A percentile compares a stretch with the other conserved stretches of the same genome.
Conservation (phyloP, 2,797 vertebrate genomes). For the Malacoctenus gilli region DNA sequence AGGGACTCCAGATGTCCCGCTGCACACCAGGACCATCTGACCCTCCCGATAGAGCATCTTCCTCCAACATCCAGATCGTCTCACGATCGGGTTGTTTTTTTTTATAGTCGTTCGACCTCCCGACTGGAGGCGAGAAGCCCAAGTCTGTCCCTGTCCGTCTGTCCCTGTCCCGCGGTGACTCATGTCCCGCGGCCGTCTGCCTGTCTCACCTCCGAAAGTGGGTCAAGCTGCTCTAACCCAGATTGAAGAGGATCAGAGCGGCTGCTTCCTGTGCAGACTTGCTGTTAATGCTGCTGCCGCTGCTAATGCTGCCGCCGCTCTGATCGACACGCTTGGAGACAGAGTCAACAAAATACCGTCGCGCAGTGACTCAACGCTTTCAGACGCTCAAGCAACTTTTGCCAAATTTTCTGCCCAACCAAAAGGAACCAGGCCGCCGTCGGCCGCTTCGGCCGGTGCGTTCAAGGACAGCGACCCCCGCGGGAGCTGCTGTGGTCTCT, state of each 20-base stretch:
- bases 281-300: too few relatives aligned
- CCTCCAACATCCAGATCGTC: too few relatives aligned
- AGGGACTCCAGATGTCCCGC: too few relatives aligned
- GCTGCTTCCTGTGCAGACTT: conserved; percentile 41
- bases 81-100: too few relatives aligned
- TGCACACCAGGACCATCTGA: too few relatives aligned
- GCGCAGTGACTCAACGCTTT: conserved; percentile 35
- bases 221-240: conserved; percentile 50
- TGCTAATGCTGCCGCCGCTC: conserved; percentile 1
- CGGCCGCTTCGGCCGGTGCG: neutral
- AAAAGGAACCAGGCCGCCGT: too few relatives aligned
- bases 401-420: neutral
- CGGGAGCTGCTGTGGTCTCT: too few relatives aligned
- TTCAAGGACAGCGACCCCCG: neutral
- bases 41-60: too few relatives aligned
- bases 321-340: conserved; percentile 44
- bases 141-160: conserved; percentile 11
- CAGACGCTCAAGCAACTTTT: conserved; percentile 31
- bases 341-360: conserved; percentile 45
- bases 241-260: conserved; percentile 13
- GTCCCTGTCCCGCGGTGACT: conserved; percentile 37
- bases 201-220: conserved; percentile 50
- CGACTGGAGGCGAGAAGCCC: conserved; percentile 25
- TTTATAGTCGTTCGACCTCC: too few relatives aligned
- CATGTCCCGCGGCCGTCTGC: conserved; percentile 28